Conservation (phyloP, 1,140 invertebrate species). For the Nasonia longicornis region DNA sequence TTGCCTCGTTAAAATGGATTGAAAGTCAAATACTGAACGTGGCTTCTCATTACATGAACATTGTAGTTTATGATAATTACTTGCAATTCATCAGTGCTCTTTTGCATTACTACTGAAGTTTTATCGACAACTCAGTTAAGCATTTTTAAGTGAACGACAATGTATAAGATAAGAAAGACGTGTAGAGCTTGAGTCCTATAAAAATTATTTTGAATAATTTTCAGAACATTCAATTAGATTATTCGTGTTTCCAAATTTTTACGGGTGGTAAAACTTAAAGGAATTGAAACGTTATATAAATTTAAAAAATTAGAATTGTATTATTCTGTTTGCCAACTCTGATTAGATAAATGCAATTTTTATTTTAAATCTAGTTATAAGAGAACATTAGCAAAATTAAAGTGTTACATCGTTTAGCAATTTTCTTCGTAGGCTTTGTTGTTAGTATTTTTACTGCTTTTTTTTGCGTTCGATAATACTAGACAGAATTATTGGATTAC, state of each 20-base stretch:
- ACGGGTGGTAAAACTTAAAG: no score
- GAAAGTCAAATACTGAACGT: neutral
- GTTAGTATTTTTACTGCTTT: slow-evolving; percentile 16
- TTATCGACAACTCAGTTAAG: neutral
- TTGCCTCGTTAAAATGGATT: neutral
- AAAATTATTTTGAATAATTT: neutral
- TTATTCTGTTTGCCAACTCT: slow-evolving; percentile 11
- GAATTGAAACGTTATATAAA: neutral
- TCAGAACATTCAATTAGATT: no score
- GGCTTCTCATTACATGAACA: neutral
- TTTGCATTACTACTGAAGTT: neutral
- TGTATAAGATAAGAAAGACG: neutral
- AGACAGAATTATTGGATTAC: neutral
- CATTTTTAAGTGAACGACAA: neutral
- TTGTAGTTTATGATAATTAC: neutral
- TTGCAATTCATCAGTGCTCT: neutral
- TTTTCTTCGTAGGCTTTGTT: slow-evolving; percentile 19
- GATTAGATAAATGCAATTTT: neutral
- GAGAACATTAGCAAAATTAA: neutral
- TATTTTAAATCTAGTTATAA: slow-evolving; percentile 16
- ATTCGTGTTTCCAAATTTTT: neutral
- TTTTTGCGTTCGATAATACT: slow-evolving; percentile 9
- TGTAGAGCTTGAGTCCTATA: neutral
- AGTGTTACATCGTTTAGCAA: slow-evolving; percentile 15
- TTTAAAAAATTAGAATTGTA: neutral